Conservation (phyloP, 2,888 invertebrate species). For the Epirrita christyi region DNA sequence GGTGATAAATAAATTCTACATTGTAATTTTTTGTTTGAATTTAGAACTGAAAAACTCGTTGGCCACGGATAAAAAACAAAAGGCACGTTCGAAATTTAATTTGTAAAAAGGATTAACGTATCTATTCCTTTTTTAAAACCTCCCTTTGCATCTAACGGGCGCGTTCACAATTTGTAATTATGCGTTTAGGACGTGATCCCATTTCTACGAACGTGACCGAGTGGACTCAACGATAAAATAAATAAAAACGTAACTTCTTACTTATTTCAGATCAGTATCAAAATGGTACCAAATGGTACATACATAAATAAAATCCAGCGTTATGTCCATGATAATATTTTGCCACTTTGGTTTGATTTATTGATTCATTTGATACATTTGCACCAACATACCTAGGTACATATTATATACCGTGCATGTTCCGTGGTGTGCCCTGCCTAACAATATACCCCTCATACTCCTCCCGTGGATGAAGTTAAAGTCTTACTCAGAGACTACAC, state of each 20-base stretch:
- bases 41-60: neutral
- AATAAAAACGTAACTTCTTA: conserved; percentile 47
- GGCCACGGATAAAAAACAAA: neutral
- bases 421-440: too few species aligned
- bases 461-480: too few species aligned
- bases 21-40: too few species aligned
- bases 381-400: too few species aligned
- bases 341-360: too few species aligned
- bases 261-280: conserved; percentile 3
- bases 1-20: too few species aligned
- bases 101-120: neutral
- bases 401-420: too few species aligned
- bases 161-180: conserved; percentile 68
- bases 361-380: too few species aligned
- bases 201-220: conserved; percentile 72
- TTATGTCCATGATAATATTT: too few species aligned
- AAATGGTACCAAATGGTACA: conserved; percentile 1
- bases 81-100: neutral
- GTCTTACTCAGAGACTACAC: too few species aligned
- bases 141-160: conserved; percentile 56
- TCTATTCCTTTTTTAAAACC: conserved; percentile 18
- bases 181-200: conserved; percentile 77
- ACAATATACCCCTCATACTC: too few species aligned
- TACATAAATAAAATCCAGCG: too few species aligned
- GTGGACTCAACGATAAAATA: conserved; percentile 55